Evolutionary conservation across 1,140 invertebrate species (phyloP), one percentile per base, ranked within the genome.

Genomic region (Heliothis virescens): DNA sequence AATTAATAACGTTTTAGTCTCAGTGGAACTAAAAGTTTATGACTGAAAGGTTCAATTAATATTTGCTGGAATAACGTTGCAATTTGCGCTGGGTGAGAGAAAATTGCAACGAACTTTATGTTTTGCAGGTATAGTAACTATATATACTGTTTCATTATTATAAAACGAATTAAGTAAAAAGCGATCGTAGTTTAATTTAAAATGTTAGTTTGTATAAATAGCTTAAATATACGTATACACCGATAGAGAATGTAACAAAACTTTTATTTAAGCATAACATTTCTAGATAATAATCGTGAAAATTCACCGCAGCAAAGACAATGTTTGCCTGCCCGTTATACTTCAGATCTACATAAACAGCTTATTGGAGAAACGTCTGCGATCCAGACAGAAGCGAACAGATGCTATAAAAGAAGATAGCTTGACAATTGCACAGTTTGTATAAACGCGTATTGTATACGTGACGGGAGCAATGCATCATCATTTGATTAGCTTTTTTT

Each of bases 11-110:
- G 41, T 48, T 21, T 67, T 48, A 67, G 16, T 65, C 41, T 47
- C n/a, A 10, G n/a, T 16, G 62, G 41, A 48, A 18, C 34, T 65
- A 65, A 65, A 65, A 65, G 62, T n/a, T 65, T 63, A n/a, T 63
- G 41, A 63, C 16, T 41, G 60, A n/a, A 29, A 34, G 60, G 41
- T 63, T 41, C 2, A 41, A 57, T 57, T 57, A 57, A 57, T 63
- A 63, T 63, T 63, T 63, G 34, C 60, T 63, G 10, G 15, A 15
- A 15, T n/a, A 15, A 63, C 29, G 60, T 63, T 41, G 29, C 15
- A n/a, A 41, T 16, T 16, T n/a, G 60, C 60, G 34, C 29, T 47
- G 10, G 60, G 9, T 13, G 13, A 7, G 15, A 16, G 34, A 13
- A 47, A 16, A 41, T 63, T 63, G 60, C 29, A 47, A 10, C 13